Percentiles rank a stretch among this genome's conserved stretches.
phyloP scores from a whole-genome alignment of 1,140 invertebrate genomes.

The Neodiprion fabricii region DNA sequence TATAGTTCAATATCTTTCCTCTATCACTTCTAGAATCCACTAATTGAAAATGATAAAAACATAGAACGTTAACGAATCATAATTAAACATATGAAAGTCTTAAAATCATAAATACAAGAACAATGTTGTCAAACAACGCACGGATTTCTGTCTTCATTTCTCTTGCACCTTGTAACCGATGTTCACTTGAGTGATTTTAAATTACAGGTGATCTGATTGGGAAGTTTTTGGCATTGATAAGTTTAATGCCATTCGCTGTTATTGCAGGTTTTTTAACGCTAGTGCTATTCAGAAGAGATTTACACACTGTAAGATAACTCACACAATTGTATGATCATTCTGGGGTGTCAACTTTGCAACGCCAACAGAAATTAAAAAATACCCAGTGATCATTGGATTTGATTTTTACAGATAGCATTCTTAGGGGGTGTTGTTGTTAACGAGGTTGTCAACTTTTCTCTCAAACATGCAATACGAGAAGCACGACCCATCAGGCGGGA shows the following conservation, averaged over 20 bases:
- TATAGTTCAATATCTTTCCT: too few species aligned
- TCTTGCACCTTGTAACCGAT: background rate
- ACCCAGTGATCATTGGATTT: constrained; percentile 26
- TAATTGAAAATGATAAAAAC: too few species aligned
- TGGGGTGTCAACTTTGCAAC: too few species aligned
- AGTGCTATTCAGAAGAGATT: constrained; percentile 87
- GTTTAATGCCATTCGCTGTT: constrained; percentile 83
- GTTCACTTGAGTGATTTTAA: background rate
- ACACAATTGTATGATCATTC: background rate
- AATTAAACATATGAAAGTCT: constrained; percentile 8
- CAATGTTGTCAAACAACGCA: constrained; percentile 32
- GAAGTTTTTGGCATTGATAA: constrained; percentile 80
- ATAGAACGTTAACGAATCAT: background rate
- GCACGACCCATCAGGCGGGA: constrained; percentile 74
- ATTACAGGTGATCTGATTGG: constrained; percentile 80
- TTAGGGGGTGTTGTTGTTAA: constrained; percentile 81
- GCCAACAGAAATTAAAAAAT: background rate
- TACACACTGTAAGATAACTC: constrained; percentile 81
- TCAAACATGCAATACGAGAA: constrained; percentile 86
- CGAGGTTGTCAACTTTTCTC: constrained; percentile 79
- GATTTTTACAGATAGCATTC: constrained; percentile 79
- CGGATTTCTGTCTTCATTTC: constrained; percentile 10
- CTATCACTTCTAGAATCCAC: too few species aligned
- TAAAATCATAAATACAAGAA: background rate
- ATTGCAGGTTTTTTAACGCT: constrained; percentile 82